These are phyloP conservation scores for Oceanodroma leucorhoa DNA, from an alignment of 2,797 vertebrate species.

Conservation along the genomic window DNA sequence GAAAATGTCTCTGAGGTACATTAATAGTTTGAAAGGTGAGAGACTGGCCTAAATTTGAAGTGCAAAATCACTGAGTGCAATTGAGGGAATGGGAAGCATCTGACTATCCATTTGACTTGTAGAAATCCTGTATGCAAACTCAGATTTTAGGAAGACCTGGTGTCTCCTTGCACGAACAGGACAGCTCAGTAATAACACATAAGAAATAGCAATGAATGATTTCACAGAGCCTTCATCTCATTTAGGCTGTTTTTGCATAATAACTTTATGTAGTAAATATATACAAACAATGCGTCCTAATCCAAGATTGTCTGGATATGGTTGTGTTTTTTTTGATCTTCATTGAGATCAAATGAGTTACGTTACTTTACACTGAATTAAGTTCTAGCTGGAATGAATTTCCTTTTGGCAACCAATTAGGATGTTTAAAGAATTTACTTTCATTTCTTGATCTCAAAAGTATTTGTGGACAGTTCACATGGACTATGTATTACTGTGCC, in stretches of 20 bases:
- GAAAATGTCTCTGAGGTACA: constrained; percentile 41
- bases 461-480: constrained; percentile 51
- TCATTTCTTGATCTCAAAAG: constrained; percentile 38
- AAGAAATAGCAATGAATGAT: neutral
- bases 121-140: neutral
- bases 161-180: neutral
- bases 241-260: constrained; percentile 18
- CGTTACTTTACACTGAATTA: constrained; percentile 1
- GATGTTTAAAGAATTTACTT: constrained; percentile 66
- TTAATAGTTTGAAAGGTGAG: constrained; percentile 43
- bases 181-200: neutral
- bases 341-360: constrained; percentile 46
- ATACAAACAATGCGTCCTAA: constrained; percentile 13
- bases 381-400: constrained; percentile 42
- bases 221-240: constrained; percentile 27
- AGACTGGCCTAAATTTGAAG: constrained; percentile 6
- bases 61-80: neutral
- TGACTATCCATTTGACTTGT: neutral
- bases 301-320: constrained; percentile 34
- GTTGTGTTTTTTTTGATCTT: constrained; percentile 47
- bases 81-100: constrained; percentile 22
- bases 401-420: constrained; percentile 62
- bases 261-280: constrained; percentile 26
- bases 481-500: constrained; percentile 40
- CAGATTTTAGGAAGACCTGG: neutral